These are phyloP conservation scores for Parambassis ranga DNA, from an alignment of 2,797 vertebrate species.

Conservation along the genomic window DNA sequence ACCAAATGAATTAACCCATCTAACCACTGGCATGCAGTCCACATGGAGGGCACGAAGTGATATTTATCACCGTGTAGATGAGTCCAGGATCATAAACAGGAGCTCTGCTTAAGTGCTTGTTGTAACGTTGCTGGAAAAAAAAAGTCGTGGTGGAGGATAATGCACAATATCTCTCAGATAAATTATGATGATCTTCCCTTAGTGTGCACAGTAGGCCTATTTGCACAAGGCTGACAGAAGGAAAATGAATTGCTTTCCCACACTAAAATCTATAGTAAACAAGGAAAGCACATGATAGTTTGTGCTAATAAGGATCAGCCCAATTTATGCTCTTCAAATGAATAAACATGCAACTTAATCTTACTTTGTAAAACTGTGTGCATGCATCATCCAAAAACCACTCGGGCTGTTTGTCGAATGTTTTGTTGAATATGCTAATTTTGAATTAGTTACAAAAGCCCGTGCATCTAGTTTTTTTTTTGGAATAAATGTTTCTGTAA, in stretches of 20 bases:
- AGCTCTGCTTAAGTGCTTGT: slow-evolving; percentile 10
- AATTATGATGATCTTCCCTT: slow-evolving; percentile 17
- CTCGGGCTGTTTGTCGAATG: slow-evolving; percentile 34
- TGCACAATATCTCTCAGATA: not conserved
- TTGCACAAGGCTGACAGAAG: slow-evolving; percentile 25
- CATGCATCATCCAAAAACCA: slow-evolving; percentile 31
- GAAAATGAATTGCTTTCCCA: slow-evolving; percentile 8
- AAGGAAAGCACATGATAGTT: slow-evolving; percentile 31
- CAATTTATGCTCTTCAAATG: slow-evolving; percentile 42
- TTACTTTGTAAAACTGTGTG: slow-evolving; percentile 19
- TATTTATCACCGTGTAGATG: slow-evolving; percentile 14
- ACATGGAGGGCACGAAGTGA: not conserved
- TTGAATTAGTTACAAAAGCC: slow-evolving; percentile 19
- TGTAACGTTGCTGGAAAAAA: slow-evolving; percentile 6
- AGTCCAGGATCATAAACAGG: slow-evolving; percentile 24
- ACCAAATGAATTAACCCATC: slow-evolving; percentile 31
- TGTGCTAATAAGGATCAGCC: slow-evolving; percentile 47
- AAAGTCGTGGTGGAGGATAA: slow-evolving; percentile 13
- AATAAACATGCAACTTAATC: slow-evolving; percentile 52
- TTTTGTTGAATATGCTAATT: slow-evolving; percentile 53
- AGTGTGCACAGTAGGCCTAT: slow-evolving; percentile 9
- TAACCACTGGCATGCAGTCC: not conserved
- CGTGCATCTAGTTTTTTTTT: not conserved
- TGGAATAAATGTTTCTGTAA: slow-evolving; percentile 18
- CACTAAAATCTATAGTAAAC: slow-evolving; percentile 32